phyloP scores from a whole-genome alignment of 1,140 invertebrate genomes.

The Scaptodrosophila lebanonensis region DNA sequence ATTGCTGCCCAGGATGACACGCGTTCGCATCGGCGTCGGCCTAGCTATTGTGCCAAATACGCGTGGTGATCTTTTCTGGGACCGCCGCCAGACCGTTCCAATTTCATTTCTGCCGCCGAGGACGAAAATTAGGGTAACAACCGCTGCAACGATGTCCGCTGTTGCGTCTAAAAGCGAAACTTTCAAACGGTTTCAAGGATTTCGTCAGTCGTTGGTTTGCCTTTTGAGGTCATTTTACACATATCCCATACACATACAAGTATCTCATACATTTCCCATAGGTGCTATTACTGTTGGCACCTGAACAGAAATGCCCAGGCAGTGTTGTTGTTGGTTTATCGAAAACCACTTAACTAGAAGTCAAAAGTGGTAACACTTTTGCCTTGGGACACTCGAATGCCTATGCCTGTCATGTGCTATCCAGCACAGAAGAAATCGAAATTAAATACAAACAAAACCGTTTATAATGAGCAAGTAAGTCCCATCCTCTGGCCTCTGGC shows the following conservation, averaged over 20 bases:
- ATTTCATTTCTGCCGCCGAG: slow-evolving; percentile 49
- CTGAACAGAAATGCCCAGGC: slow-evolving; percentile 28
- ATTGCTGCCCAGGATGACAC: slow-evolving; percentile 73
- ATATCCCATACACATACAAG: slow-evolving; percentile 59
- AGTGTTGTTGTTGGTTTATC: slow-evolving; percentile 29
- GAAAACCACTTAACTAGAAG: slow-evolving; percentile 50
- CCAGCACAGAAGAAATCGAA: slow-evolving; percentile 51
- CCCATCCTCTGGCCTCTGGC: too few species aligned
- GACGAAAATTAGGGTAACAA: slow-evolving; percentile 63
- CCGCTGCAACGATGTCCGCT: slow-evolving; percentile 24
- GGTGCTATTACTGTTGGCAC: slow-evolving; percentile 61
- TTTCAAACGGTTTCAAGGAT: slow-evolving; percentile 74
- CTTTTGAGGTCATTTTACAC: slow-evolving; percentile 58
- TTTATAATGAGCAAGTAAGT: too few species aligned
- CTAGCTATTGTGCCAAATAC: slow-evolving; percentile 37
- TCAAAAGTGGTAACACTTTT: slow-evolving; percentile 59
- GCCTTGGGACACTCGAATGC: slow-evolving; percentile 34
- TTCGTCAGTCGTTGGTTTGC: slow-evolving; percentile 24
- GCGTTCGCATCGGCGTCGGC: slow-evolving; percentile 48
- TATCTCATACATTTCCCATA: slow-evolving; percentile 68
- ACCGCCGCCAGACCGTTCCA: slow-evolving; percentile 29
- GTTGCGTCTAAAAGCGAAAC: slow-evolving; percentile 51
- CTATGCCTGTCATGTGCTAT: not conserved
- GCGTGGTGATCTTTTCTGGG: slow-evolving; percentile 29
- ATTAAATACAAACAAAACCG: slow-evolving; percentile 71